These are phyloP conservation scores for Drosophila austrosaltans DNA, from an alignment of 2,888 invertebrate genomes.

Conservation along the genomic window DNA sequence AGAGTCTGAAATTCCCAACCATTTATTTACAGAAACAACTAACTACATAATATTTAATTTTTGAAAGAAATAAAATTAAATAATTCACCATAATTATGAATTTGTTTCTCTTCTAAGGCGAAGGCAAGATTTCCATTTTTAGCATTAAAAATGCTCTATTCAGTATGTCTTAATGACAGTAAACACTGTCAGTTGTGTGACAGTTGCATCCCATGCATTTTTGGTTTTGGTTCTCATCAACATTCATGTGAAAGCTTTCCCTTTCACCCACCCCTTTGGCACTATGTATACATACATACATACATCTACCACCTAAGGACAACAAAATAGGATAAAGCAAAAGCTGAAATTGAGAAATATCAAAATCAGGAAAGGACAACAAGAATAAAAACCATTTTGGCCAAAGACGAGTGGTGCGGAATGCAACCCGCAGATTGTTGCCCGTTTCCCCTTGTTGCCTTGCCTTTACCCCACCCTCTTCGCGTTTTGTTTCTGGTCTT, in stretches of 20 bases:
- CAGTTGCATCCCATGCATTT: neutral
- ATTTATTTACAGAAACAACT: too few species aligned
- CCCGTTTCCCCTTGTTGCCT: neutral
- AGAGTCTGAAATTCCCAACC: too few species aligned
- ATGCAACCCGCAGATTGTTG: slow-evolving; percentile 48
- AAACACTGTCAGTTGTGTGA: neutral
- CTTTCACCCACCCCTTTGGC: slow-evolving; percentile 1
- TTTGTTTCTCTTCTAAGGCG: too few species aligned
- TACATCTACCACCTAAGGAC: neutral
- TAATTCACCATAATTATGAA: too few species aligned
- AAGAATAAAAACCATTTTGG: slow-evolving; percentile 43
- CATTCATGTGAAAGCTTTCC: neutral
- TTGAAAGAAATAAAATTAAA: too few species aligned
- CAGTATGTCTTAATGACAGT: too few species aligned
- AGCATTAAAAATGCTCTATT: too few species aligned
- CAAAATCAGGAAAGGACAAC: neutral
- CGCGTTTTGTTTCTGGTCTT: neutral
- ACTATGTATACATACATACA: too few species aligned
- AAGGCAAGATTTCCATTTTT: too few species aligned
- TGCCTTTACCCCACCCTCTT: slow-evolving; percentile 3
- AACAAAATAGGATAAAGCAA: slow-evolving; percentile 6
- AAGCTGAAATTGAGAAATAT: slow-evolving; percentile 32
- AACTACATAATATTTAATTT: too few species aligned
- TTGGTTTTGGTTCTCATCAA: neutral
- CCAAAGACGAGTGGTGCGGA: slow-evolving; percentile 38